phyloP scores from a whole-genome alignment of 2,888 invertebrate genomes.

The Julus scanicus region DNA sequence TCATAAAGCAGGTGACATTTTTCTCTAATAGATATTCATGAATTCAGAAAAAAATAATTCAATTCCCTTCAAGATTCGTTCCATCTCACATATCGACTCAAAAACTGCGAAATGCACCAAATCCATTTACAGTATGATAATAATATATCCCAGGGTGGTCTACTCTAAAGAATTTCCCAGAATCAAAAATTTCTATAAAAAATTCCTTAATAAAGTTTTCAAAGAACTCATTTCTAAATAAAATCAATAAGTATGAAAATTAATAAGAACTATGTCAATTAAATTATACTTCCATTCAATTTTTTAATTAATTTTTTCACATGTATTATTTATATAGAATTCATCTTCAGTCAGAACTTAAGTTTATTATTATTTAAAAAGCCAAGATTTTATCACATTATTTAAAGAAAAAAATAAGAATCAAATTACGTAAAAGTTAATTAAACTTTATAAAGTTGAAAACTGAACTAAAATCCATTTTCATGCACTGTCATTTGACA shows the following conservation, averaged over 20 bases:
- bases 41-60: neutral
- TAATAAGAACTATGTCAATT: too few species aligned
- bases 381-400: too few species aligned
- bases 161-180: neutral
- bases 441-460: neutral
- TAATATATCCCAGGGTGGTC: neutral
- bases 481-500: neutral
- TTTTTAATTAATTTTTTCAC: too few species aligned
- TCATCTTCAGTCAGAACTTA: too few species aligned
- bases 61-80: neutral
- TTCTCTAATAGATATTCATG: slow-evolving; percentile 1
- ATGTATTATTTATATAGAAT: too few species aligned
- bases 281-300: too few species aligned
- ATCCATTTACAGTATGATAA: neutral
- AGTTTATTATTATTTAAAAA: too few species aligned
- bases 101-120: neutral
- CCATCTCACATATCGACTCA: neutral
- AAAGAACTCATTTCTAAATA: too few species aligned
- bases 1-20: neutral
- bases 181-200: neutral
- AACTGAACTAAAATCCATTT: neutral
- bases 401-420: neutral
- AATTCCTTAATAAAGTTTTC: too few species aligned
- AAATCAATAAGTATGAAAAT: too few species aligned
- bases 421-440: neutral